phyloP scores from a whole-genome alignment of 2,113 vertebrate genomes.

The Carollia perspicillata region DNA sequence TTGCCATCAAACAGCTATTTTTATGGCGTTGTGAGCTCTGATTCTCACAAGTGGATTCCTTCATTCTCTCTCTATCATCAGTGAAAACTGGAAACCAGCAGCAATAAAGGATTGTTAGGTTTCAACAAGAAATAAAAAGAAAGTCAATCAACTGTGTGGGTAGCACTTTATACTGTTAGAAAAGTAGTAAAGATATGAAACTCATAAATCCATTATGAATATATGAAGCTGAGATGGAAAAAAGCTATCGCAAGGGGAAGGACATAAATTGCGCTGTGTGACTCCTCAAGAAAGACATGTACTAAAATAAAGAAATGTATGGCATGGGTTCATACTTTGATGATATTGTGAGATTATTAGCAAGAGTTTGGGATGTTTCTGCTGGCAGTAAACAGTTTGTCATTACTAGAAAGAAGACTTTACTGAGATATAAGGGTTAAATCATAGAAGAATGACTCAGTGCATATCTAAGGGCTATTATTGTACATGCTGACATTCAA shows the following conservation, averaged over 20 bases:
- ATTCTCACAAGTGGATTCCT: slow-evolving; percentile 37
- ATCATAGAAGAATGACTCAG: neutral
- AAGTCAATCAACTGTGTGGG: slow-evolving; percentile 46
- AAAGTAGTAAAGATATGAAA: slow-evolving; percentile 54
- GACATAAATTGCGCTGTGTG: slow-evolving; percentile 1
- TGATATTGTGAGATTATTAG: slow-evolving; percentile 17
- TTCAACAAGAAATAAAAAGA: slow-evolving; percentile 66
- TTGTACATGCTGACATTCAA: neutral
- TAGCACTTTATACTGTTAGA: slow-evolving; percentile 48
- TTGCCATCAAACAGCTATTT: slow-evolving; percentile 45
- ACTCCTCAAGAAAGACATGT: neutral
- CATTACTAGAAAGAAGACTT: neutral
- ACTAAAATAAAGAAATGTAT: slow-evolving; percentile 20
- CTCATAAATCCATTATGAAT: slow-evolving; percentile 53
- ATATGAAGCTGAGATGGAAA: slow-evolving; percentile 36
- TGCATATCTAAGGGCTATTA: neutral
- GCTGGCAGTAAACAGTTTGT: neutral
- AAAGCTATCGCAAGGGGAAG: slow-evolving; percentile 17
- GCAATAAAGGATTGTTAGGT: slow-evolving; percentile 57
- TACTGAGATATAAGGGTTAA: neutral
- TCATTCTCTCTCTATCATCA: slow-evolving; percentile 41
- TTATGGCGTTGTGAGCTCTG: slow-evolving; percentile 31
- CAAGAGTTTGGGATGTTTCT: neutral
- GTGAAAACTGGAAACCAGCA: slow-evolving; percentile 56
- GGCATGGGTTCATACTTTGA: neutral